Percentiles rank a stretch among this genome's conserved stretches.
These are phyloP conservation scores for Lycodopsis pacificus DNA, from an alignment of 2,797 vertebrate genomes.

Conservation along the genomic window DNA sequence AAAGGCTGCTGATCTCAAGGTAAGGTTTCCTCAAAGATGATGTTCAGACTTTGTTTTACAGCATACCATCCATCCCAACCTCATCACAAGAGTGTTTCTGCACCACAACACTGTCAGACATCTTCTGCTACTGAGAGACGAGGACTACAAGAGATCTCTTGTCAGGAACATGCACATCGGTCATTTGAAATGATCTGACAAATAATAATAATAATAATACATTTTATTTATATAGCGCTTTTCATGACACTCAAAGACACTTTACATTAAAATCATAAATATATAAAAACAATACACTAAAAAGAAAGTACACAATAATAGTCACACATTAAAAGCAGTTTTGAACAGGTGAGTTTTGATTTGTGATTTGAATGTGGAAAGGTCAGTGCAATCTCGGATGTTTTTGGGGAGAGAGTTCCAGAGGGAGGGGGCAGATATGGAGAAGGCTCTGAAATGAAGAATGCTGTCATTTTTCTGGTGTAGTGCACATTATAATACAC, in stretches of 20 bases:
- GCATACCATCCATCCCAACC: background rate
- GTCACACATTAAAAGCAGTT: no score
- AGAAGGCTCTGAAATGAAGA: background rate
- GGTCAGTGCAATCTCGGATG: no score
- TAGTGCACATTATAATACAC: background rate
- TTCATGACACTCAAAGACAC: no score
- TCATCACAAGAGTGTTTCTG: background rate
- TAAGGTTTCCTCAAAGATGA: background rate
- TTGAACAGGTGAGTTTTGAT: no score
- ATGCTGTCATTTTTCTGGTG: background rate
- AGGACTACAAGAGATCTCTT: background rate
- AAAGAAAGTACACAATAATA: no score
- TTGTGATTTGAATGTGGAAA: no score
- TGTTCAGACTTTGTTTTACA: background rate
- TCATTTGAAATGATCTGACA: background rate
- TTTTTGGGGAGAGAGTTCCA: no score
- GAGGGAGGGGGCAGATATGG: no score
- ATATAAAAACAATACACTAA: no score
- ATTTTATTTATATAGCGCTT: no score
- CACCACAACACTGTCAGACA: background rate
- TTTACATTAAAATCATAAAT: no score
- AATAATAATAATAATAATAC: no score
- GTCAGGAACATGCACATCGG: background rate
- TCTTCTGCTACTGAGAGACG: background rate
- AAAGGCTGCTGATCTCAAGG: background rate